Evolutionary conservation across 2,113 vertebrate genomes (phyloP), one percentile per base, ranked within the genome.

Genomic region (Onychostoma macrolepis): DNA sequence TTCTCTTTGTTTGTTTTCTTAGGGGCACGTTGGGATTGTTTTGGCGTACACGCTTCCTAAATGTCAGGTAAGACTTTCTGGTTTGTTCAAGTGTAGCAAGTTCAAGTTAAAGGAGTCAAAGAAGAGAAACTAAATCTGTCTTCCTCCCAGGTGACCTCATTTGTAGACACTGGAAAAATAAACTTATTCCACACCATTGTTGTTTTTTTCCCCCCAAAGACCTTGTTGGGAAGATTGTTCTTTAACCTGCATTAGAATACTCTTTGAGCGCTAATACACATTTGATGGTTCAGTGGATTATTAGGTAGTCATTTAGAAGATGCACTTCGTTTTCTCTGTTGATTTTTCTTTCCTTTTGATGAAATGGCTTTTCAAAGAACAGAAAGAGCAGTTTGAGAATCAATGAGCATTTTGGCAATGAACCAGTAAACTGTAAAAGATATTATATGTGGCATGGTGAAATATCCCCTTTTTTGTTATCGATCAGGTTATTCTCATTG

Each of bases 21-120:
- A 99, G 98, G 98, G 98, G 33, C 98, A 99, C 13, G 96, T 99
- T 72, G 98, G 98, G 86, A 99, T 99, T 91, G 97, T 96, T 89
- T 95, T 99, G 89, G 97, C 97, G 84, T 93, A 99, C 86, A 89
- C 94, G 56, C 90, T 99, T 86, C 97, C 97, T 4, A 92, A 92
- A 0, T 99, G 97, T 90, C 96, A 98, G 97, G 98, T 99, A 95
- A 92, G 75, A 84, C 58, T 81, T 67, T 78, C 65, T 24, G 53
- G 53, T 83, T 43, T 76, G 7, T 78, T 78, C 53, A 5, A 24
- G 41, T 24, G 38, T 43, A n/a, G 72, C 80, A 41, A 48, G 28
- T 38, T 87, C 45, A 78, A 65, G 28, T 24, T 26, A 41, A 33
- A 21, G 24, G 4, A 71, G 36, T 33, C 24, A 24, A 56, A 79